These are phyloP conservation scores for Apotomis capreana DNA, from an alignment of 2,888 invertebrate species.

Conservation along the genomic window DNA sequence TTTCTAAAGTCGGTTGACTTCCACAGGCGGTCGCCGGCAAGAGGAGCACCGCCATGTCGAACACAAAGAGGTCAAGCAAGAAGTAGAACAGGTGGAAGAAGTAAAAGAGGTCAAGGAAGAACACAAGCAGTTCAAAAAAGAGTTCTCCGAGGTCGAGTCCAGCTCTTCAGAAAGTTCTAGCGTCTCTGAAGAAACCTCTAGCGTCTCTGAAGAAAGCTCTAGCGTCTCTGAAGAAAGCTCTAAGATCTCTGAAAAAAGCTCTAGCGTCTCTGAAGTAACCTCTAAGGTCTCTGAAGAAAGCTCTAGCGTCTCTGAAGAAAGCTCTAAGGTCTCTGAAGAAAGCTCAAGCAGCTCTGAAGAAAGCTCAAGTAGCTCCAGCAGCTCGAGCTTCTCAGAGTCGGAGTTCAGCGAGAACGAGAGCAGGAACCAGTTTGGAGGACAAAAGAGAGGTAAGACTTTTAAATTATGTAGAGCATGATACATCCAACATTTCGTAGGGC, in stretches of 20 bases:
- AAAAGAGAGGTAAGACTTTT: constrained; percentile 15
- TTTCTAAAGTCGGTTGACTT: background rate
- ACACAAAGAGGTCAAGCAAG: constrained; percentile 12
- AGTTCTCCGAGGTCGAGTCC: constrained; percentile 9
- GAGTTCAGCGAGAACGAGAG: constrained; percentile 11
- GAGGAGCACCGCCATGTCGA: constrained; percentile 27
- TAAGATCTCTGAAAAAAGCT: constrained; percentile 3
- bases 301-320: constrained; percentile 6
- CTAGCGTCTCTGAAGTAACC: constrained; percentile 1
- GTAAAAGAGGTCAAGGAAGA: constrained; percentile 12
- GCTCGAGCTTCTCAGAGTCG: background rate
- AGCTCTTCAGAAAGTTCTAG: constrained; percentile 1
- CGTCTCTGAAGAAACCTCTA: constrained; percentile 2
- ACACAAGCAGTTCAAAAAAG: constrained; percentile 10
- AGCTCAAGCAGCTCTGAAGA: constrained; percentile 4
- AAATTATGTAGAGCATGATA: no score
- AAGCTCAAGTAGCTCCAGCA: constrained; percentile 3
- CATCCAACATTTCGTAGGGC: no score
- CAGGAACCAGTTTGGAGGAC: constrained; percentile 1
- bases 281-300: constrained; percentile 9
- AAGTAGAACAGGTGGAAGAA: constrained; percentile 14
- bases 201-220: constrained; percentile 3
- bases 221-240: constrained; percentile 6
- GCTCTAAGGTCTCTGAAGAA: constrained; percentile 2
- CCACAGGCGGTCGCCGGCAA: constrained; percentile 23